phyloP scores from a whole-genome alignment of 2,113 vertebrate genomes.

The Callochromis pleurospilus region DNA sequence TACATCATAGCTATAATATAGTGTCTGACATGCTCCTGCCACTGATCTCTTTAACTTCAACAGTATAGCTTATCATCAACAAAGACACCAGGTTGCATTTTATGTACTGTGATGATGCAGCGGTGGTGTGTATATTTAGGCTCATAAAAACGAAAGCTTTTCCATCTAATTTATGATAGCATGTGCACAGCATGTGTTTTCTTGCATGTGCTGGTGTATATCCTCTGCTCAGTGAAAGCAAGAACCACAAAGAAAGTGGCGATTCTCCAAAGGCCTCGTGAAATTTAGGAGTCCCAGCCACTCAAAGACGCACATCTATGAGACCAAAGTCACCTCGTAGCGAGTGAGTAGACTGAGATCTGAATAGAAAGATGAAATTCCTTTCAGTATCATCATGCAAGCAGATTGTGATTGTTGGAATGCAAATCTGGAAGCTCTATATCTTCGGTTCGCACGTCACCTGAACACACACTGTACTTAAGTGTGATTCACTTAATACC shows the following conservation, averaged over 20 bases:
- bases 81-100: background rate
- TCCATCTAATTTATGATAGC: constrained; percentile 16
- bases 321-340: background rate
- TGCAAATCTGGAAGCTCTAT: background rate
- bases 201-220: background rate
- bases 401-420: background rate
- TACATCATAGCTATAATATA: background rate
- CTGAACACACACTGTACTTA: constrained; percentile 5
- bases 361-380: background rate
- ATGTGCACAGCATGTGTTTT: constrained; percentile 2
- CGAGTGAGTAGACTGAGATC: background rate
- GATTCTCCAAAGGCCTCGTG: background rate
- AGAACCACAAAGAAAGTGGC: constrained; percentile 19
- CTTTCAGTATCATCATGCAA: background rate
- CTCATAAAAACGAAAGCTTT: constrained; percentile 24
- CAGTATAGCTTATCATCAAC: background rate
- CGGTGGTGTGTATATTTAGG: background rate
- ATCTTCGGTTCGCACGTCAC: background rate
- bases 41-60: background rate
- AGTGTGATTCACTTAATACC: constrained; percentile 17
- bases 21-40: background rate
- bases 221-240: constrained; percentile 18
- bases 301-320: background rate
- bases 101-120: background rate
- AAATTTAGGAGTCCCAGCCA: background rate